Conservation (phyloP, 2,888 invertebrate species). For the Agrenia bidenticulata region DNA sequence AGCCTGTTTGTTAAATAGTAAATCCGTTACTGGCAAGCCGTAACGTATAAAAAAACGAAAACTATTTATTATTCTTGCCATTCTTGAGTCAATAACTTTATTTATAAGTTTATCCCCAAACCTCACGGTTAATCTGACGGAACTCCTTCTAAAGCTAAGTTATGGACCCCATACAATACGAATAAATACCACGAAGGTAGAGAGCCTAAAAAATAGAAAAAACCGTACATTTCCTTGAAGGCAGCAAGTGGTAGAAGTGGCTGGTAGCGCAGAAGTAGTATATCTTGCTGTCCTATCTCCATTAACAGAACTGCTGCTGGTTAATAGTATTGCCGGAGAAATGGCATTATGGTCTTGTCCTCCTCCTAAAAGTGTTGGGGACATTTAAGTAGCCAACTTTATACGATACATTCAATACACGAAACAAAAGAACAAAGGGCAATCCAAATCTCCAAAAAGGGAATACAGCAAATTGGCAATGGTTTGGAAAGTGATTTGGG, state of each 20-base stretch:
- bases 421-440: conserved; percentile 4
- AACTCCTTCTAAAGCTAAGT: too few relatives aligned
- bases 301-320: conserved; percentile 39
- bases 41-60: too few relatives aligned
- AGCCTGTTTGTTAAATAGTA: too few relatives aligned
- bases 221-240: conserved; percentile 48
- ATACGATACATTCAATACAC: background rate
- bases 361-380: conserved; percentile 20
- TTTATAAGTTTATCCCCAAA: too few relatives aligned
- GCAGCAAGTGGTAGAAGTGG: conserved; percentile 46
- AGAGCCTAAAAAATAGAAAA: conserved; percentile 8
- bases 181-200: background rate
- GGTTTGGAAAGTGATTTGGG: conserved; percentile 35
- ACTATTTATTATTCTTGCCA: too few relatives aligned
- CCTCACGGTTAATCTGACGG: too few relatives aligned
- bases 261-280: conserved; percentile 36
- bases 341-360: conserved; percentile 40
- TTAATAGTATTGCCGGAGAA: conserved; percentile 42
- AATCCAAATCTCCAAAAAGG: conserved; percentile 25
- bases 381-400: conserved; percentile 4
- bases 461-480: conserved; percentile 24
- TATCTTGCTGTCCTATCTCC: conserved; percentile 39
- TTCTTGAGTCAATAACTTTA: too few relatives aligned
- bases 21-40: too few relatives aligned
- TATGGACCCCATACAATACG: too few relatives aligned